These are phyloP conservation scores for Pristionchus japonicus DNA, from an alignment of 2,888 invertebrate genomes.

Conservation along the genomic window DNA sequence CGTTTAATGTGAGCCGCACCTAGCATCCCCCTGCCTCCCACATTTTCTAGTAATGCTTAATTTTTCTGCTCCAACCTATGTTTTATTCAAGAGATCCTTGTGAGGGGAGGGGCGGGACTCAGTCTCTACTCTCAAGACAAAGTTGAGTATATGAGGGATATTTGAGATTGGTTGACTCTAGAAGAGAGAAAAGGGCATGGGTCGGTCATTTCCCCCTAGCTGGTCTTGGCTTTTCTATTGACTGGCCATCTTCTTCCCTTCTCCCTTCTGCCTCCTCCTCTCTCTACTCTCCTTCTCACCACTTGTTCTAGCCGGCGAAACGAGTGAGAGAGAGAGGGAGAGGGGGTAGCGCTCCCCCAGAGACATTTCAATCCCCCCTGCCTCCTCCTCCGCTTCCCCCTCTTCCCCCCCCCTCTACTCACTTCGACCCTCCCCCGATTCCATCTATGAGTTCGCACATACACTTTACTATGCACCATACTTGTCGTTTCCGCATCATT, in stretches of 20 bases:
- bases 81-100: slow-evolving; percentile 2
- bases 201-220: slow-evolving; percentile 46
- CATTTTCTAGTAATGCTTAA: slow-evolving; percentile 17
- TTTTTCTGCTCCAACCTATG: slow-evolving; percentile 4
- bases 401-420: background rate
- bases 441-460: slow-evolving; percentile 13
- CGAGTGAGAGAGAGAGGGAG: background rate
- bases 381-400: background rate
- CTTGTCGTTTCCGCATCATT: background rate
- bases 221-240: slow-evolving; percentile 28
- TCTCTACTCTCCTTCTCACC: slow-evolving; percentile 10
- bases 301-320: slow-evolving; percentile 46
- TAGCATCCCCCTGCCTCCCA: background rate
- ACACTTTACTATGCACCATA: slow-evolving; percentile 12
- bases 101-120: background rate
- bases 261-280: background rate
- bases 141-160: background rate
- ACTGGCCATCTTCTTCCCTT: slow-evolving; percentile 11
- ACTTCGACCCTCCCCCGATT: background rate
- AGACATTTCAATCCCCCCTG: slow-evolving; percentile 45
- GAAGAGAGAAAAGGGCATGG: slow-evolving; percentile 18
- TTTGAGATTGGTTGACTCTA: background rate
- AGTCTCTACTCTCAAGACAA: background rate
- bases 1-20: background rate
- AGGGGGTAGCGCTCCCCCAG: slow-evolving; percentile 9